Percentiles rank a stretch among this genome's conserved stretches.
Conservation (phyloP, 2,888 invertebrate genomes). For the Blera fallax region DNA sequence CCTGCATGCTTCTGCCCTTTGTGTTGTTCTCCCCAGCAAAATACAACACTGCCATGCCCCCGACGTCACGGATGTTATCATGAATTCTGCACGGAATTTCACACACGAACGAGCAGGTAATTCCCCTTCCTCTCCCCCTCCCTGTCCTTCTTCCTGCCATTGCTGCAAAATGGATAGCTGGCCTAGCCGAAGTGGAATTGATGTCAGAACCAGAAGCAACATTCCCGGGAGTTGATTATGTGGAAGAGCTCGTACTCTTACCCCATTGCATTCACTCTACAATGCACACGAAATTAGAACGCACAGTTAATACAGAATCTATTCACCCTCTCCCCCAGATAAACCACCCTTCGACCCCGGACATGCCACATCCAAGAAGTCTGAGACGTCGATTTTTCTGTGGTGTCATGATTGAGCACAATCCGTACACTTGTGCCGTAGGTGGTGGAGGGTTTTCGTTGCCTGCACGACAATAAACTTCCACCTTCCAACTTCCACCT, state of each 20-base stretch:
- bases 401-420: constrained; percentile 63
- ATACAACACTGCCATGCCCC: constrained; percentile 26
- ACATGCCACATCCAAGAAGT: constrained; percentile 21
- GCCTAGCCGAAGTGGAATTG: constrained; percentile 27
- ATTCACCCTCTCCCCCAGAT: not conserved
- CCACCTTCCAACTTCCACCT: constrained; percentile 62
- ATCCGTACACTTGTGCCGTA: constrained; percentile 44
- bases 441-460: constrained; percentile 15
- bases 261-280: constrained; percentile 37
- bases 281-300: constrained; percentile 56
- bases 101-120: constrained; percentile 68
- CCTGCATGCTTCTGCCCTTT: constrained; percentile 4
- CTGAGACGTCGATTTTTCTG: constrained; percentile 42
- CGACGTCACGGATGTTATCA: constrained; percentile 72
- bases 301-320: constrained; percentile 23
- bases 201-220: constrained; percentile 71
- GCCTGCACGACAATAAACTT: constrained; percentile 62
- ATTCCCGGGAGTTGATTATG: constrained; percentile 68
- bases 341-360: constrained; percentile 19
- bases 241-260: constrained; percentile 61
- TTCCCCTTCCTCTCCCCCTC: constrained; percentile 14
- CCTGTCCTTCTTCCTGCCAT: no score
- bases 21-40: not conserved
- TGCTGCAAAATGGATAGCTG: constrained; percentile 38
- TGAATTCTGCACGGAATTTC: constrained; percentile 73